These are phyloP conservation scores for Drepanosiphum platanoidis DNA, from an alignment of 2,888 invertebrate species.

Conservation along the genomic window DNA sequence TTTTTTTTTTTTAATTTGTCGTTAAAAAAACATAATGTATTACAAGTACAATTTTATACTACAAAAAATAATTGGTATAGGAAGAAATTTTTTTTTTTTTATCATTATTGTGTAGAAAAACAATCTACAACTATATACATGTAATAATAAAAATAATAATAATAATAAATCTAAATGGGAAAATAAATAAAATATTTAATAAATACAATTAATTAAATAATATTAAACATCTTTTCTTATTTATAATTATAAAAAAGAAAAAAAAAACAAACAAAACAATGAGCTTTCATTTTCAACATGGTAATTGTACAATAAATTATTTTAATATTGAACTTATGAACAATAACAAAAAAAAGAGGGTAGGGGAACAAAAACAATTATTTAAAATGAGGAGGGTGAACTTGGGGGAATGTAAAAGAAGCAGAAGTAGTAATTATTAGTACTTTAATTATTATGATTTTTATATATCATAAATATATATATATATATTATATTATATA, in stretches of 20 bases:
- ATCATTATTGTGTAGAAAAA: conserved; percentile 51
- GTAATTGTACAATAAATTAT: conserved; percentile 51
- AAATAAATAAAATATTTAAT: conserved; percentile 46
- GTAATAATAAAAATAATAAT: conserved; percentile 40
- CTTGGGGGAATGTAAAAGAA: conserved; percentile 54
- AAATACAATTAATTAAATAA: conserved; percentile 45
- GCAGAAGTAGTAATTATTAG: conserved; percentile 51
- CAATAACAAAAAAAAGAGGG: conserved; percentile 36
- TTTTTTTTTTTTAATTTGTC: conserved; percentile 39
- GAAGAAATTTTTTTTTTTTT: conserved; percentile 46
- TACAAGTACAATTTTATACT: conserved; percentile 54
- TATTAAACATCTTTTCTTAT: conserved; percentile 34
- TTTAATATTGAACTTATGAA: conserved; percentile 28
- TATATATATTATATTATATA: no score
- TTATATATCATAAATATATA: neutral
- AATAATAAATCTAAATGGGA: conserved; percentile 34
- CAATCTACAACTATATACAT: conserved; percentile 57
- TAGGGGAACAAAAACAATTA: conserved; percentile 4
- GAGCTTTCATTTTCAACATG: conserved; percentile 57
- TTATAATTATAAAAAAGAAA: conserved; percentile 42
- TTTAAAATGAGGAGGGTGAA: conserved; percentile 30
- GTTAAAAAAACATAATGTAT: conserved; percentile 51
- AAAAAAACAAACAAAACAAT: conserved; percentile 61
- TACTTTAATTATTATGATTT: conserved; percentile 31
- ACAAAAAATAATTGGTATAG: conserved; percentile 59